Base-by-base conservation (phyloP, 2,888 invertebrate species). In the Chrysolina haemoptera region DNA sequence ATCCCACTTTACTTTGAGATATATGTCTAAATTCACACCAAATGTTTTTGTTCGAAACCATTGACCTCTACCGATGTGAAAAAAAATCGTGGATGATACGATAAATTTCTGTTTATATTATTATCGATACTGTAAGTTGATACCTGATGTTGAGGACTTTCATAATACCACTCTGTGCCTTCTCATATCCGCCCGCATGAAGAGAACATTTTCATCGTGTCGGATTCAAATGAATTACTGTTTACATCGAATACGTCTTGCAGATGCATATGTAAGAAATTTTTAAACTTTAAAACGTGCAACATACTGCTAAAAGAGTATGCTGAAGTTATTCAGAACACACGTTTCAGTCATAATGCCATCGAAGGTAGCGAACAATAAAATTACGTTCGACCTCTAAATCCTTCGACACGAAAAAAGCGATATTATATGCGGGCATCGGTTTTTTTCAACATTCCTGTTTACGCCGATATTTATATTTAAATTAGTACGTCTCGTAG, bases 401-500 rank as follows among this genome's bases (percentile, higher is more conserved):
- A 76, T 50, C 27, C 27, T 62, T 5, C 53, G 43, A 43, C 11
- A 41, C 20, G 53, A 66, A 70, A 70, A 76, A 76, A 71, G 53
- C 43, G 20, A 35, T 35, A 27, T 35, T 63, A 65, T 46, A 76
- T 74, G 69, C 76, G 76, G 76, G 76, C 66, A n/a, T n/a, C 46
- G 18, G 18, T 41, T 55, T 71, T 74, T 71, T 68, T 71, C 41
- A 72, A 73, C 71, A 77, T 75, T 71, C 68, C 43, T 65, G 73
- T 69, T 67, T 67, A 75, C 69, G 63, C 70, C 63, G 64, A 69
- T 73, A 65, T 69, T 73, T 69, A 74, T 68, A 72, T 74, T 74
- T 69, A 74, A 74, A 75, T 69, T 68, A 71, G 71, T 68, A 66
- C 62, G 27, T 66, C 65, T 62, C 65, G 64, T 43, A 63, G 64